Conservation (phyloP, 2,113 vertebrate genomes). For the Polypterus senegalus region DNA sequence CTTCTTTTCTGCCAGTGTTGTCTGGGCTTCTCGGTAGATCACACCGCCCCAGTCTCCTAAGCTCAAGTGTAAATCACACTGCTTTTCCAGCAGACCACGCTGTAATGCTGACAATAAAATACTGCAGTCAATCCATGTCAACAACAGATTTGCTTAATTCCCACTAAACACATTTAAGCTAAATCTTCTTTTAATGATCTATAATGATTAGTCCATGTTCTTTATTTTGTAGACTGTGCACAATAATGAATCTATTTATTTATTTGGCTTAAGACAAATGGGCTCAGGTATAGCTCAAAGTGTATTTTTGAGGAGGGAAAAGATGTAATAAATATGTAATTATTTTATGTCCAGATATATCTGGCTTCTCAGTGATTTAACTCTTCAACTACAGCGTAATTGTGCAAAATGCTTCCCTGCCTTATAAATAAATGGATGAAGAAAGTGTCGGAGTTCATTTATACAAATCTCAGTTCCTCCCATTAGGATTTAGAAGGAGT, state of each 20-base stretch:
- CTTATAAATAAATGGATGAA: no score
- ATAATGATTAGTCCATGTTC: constrained; percentile 56
- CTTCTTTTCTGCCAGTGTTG: background rate
- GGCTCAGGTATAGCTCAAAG: constrained; percentile 25
- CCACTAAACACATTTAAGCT: constrained; percentile 65
- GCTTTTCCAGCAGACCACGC: constrained; percentile 46
- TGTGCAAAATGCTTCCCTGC: no score
- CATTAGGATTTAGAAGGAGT: no score
- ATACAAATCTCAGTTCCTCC: no score
- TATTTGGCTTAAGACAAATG: constrained; percentile 7
- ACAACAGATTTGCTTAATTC: constrained; percentile 71
- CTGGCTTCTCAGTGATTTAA: no score
- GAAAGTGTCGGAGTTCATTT: no score
- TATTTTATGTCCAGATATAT: no score
- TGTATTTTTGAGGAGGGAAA: background rate
- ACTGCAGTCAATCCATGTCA: constrained; percentile 71
- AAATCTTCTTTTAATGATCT: constrained; percentile 72
- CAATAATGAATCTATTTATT: constrained; percentile 35
- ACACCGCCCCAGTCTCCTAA: no score
- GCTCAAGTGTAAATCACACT: constrained; percentile 18
- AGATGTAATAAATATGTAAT: no score
- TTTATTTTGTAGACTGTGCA: constrained; percentile 45
- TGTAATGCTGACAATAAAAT: constrained; percentile 62
- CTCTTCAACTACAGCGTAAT: no score
- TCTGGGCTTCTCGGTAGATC: background rate